Evolutionary conservation across 2,113 vertebrate species (phyloP), one percentile per base, ranked within the genome.

Genomic region (Callopanchax toddi): DNA sequence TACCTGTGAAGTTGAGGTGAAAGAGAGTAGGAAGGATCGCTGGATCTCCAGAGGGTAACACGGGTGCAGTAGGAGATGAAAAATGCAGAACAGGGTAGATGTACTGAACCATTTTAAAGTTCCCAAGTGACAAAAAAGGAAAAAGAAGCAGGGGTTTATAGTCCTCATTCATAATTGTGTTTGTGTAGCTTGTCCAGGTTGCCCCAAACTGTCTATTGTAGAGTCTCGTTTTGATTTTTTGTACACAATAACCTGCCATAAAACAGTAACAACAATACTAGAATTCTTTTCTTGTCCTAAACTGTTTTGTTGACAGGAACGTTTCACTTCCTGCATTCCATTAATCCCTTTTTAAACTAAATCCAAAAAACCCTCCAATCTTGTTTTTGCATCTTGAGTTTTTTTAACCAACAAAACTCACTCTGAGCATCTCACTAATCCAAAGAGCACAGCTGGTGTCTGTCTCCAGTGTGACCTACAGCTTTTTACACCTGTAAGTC

Each of bases 61-160:
- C 83, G 87, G 85, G 83, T 86, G 85, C 85, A 81, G 68, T 26
- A 43, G 22, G 55, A 85, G 54, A 85, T 83, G 74, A 82, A 81
- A 83, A 87, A 87, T 85, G 81, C 71, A 81, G 79, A 88, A 85
- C 78, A 79, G 67, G 53, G 42, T 37, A 64, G 61, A 59, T 50
- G 3, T 51, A 51, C 68, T 76, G 78, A 78, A 78, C 60, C 59
- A 59, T 76, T 83, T 84, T 81, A 79, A 72, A 78, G 79, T 74
- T 67, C 83, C 65, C 63, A 45, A 73, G 75, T 81, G 76, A 86
- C 59, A 71, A 32, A 59, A 17, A n/a, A 36, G 8, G 44, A 59
- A 68, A n/a, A 67, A 54, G 52, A 16, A 56, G 59, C 51, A 60
- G 10, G 34, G 26, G 25, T 18, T 34, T 32, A 13, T 21, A 11